Percentiles rank a stretch among this genome's conserved stretches.
Conservation (phyloP, 2,113 vertebrate genomes). For the Tylochromis polylepis region DNA sequence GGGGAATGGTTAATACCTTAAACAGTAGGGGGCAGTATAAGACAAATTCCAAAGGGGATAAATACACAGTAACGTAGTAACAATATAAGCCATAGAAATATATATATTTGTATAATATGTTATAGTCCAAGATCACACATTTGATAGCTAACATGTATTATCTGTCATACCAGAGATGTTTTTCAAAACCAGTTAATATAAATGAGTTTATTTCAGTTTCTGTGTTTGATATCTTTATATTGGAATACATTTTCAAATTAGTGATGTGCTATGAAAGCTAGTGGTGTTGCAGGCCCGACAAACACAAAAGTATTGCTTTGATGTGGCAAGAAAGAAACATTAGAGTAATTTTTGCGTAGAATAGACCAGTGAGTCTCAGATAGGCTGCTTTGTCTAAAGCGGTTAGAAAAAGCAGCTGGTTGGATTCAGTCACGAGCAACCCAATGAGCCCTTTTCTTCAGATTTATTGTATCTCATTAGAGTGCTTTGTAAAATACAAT, state of each 20-base stretch:
- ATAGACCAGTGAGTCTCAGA: not conserved
- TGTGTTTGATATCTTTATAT: not conserved
- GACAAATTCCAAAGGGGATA: not conserved
- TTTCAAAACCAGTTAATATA: not conserved
- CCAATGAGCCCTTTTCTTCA: not conserved
- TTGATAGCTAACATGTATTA: not conserved
- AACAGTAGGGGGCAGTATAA: constrained; percentile 15
- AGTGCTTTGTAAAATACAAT: not conserved
- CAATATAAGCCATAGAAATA: not conserved
- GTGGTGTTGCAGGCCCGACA: not conserved
- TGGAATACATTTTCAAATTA: not conserved
- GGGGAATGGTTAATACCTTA: not conserved
- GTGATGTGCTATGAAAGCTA: not conserved
- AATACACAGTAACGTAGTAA: not conserved
- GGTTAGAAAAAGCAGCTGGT: not conserved
- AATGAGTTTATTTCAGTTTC: not conserved
- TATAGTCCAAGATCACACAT: not conserved
- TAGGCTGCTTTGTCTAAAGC: not conserved
- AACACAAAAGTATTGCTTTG: not conserved
- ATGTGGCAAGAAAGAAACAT: not conserved
- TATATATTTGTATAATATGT: not conserved
- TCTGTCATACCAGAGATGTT: not conserved
- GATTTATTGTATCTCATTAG: not conserved
- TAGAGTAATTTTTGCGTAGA: not conserved
- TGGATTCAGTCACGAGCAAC: not conserved